Percentiles rank a stretch among this genome's conserved stretches.
Conservation (phyloP, 2,113 vertebrate genomes). For the Trematocara nigrifrons region DNA sequence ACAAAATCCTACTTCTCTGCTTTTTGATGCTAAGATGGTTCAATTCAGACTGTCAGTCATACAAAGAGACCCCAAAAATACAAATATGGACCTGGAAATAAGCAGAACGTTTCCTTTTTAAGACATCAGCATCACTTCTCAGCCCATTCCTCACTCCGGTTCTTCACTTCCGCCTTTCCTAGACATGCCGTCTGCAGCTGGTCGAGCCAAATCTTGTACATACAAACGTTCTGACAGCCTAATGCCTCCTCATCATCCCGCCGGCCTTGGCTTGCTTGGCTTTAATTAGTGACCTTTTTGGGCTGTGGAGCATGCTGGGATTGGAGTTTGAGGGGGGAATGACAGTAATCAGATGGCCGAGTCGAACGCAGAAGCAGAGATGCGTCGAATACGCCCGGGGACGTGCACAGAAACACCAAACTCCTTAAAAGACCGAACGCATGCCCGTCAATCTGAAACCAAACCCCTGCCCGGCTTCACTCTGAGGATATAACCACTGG, state of each 20-base stretch:
- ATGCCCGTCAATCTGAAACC: not conserved
- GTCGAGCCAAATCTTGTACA: not conserved
- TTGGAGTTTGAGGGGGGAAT: conserved; percentile 4
- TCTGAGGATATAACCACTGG: conserved; percentile 10
- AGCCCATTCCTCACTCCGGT: not conserved
- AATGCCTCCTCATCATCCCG: not conserved
- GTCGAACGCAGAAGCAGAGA: conserved; percentile 8
- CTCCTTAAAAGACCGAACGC: not conserved
- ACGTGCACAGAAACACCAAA: not conserved
- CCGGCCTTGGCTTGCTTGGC: not conserved
- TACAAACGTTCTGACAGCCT: not conserved
- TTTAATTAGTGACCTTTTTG: conserved; percentile 34
- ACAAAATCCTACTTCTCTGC: not conserved
- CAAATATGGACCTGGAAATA: rapidly evolving
- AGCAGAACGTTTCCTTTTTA: not conserved
- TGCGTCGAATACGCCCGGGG: not conserved
- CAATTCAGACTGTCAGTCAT: not conserved
- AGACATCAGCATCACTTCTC: not conserved
- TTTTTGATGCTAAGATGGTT: not conserved
- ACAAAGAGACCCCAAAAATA: not conserved
- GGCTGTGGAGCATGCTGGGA: conserved; percentile 19
- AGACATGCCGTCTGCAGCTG: not conserved
- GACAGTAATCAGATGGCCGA: conserved; percentile 29
- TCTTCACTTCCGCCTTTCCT: not conserved
- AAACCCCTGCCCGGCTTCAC: not conserved